Percentiles rank a stretch among this genome's conserved stretches.
Conservation (phyloP, 53 echinoderm and acorn worm genomes). For the Holothuria scabra region DNA sequence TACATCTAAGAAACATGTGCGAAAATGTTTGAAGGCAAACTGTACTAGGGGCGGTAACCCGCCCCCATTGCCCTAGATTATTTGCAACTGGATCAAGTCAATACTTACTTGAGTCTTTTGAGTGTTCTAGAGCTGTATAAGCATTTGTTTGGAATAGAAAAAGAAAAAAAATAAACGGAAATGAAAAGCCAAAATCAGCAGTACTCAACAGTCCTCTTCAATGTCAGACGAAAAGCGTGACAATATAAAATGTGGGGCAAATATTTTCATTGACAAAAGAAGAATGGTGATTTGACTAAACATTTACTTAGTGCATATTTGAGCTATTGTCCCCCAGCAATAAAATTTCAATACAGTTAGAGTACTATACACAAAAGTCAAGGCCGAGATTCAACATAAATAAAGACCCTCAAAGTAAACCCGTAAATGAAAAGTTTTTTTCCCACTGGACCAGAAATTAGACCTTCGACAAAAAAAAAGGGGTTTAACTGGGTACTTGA, state of each 20-base stretch:
- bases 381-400: conserved; percentile 16
- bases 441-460: conserved; percentile 22
- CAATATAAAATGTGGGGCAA: conserved; percentile 17
- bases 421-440: conserved; percentile 11
- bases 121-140: too few species aligned
- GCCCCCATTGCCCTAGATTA: not conserved
- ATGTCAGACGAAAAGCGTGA: not conserved
- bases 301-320: conserved; percentile 30
- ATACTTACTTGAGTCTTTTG: conserved; percentile 7
- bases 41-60: not conserved
- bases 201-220: too few species aligned
- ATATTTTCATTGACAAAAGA: conserved; percentile 22
- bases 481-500: conserved; percentile 13
- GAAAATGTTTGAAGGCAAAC: too few species aligned
- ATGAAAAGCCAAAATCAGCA: too few species aligned
- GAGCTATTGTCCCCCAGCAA: conserved; percentile 4
- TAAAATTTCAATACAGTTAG: not conserved
- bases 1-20: too few species aligned
- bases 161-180: too few species aligned
- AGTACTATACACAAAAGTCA: conserved; percentile 24
- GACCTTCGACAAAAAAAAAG: conserved; percentile 8
- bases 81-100: conserved; percentile 5
- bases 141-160: too few species aligned
- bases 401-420: conserved; percentile 37
- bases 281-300: conserved; percentile 33